These are phyloP conservation scores for Campoletis sonorensis DNA, from an alignment of 1,140 invertebrate species.

Conservation along the genomic window DNA sequence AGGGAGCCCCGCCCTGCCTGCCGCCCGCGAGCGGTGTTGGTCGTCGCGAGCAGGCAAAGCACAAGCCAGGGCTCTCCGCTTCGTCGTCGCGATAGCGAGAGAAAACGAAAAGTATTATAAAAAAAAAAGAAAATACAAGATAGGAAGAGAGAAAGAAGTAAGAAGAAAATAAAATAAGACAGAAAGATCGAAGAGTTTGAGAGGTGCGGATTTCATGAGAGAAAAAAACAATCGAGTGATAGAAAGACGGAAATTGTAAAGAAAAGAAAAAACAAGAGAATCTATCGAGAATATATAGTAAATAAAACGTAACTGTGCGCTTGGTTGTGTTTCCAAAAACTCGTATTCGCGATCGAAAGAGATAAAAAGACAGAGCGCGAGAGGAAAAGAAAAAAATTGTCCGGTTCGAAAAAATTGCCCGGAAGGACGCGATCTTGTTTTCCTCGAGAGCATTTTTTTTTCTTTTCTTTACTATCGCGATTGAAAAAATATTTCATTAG, in stretches of 20 bases:
- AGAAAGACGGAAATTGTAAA: neutral
- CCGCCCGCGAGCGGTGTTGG: conserved; percentile 60
- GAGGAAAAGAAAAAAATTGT: neutral
- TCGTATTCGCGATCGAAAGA: neutral
- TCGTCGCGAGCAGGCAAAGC: conserved; percentile 30
- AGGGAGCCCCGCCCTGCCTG: conserved; percentile 70
- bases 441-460: neutral
- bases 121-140: neutral
- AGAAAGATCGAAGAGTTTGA: neutral
- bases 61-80: conserved; percentile 35
- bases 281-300: neutral
- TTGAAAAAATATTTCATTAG: neutral
- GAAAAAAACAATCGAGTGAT: neutral
- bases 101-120: conserved; percentile 1
- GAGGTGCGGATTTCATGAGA: neutral
- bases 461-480: neutral
- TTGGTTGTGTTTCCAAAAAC: neutral
- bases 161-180: neutral
- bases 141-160: neutral
- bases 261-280: neutral
- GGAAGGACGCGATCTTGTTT: neutral
- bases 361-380: neutral
- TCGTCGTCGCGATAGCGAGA: conserved; percentile 41
- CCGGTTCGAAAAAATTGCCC: neutral
- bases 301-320: conserved; percentile 2